Evolutionary conservation across 2,797 vertebrate genomes (phyloP), one percentile per base, ranked within the genome.

Genomic region (Antrozous pallidus): DNA sequence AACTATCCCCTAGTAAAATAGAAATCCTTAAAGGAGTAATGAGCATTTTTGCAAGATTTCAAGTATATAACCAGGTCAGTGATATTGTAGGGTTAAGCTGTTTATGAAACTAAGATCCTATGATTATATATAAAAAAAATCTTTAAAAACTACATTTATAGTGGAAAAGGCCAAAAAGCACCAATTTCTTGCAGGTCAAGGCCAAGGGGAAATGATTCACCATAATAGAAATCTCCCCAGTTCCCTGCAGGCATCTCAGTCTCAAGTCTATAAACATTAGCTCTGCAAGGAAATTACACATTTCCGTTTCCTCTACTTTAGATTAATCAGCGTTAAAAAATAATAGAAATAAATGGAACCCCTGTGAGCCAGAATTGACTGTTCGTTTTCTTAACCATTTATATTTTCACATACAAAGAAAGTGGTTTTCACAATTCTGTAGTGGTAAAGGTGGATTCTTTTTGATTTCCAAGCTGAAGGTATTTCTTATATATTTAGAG

Each of bases 401-500:
- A 51, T 14, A 67, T 70, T 28, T 42, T 56, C 67, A 14, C 17
- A 0, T 5, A 3, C 16, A 47, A 78, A 83, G 65, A 77, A 54
- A 67, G 12, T 28, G 24, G 5, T 67, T 51, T 42, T 11, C 3
- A 5, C 33, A 13, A 1, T 51, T 33, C 51, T 17, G 5, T 18
- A 28, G 18, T 0, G 0, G 70, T 83, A 38, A 70, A 82, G 58
- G 8, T n/a, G 71, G 14, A 24, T 2, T 73, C 49, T 88, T 38
- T 0, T 12, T 1, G 12, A 61, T 73, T 88, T 70, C 49, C 97
- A 95, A 95, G 31, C 49, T 96, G 92, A 96, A 93, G 88, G 31
- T 74, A 13, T 96, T 96, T 96, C 26, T 13, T 95, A 0, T 96
- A 78, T 94, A 40, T 89, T 20, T 88, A 99, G 99, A 99, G 99